phyloP scores from a whole-genome alignment of 2,888 invertebrate species.

The Melieria omissa region DNA sequence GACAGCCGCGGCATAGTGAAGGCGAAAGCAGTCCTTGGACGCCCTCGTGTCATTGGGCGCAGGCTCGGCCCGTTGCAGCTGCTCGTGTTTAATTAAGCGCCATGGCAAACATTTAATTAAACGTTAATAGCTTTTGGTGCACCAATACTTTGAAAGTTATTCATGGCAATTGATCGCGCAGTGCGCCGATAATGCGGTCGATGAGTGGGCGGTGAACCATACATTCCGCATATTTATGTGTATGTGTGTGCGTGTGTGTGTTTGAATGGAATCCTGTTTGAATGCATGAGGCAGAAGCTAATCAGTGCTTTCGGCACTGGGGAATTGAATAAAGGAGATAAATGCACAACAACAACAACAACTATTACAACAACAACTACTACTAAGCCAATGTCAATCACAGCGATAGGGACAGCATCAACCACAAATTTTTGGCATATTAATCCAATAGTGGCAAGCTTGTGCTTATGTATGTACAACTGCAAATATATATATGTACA shows the following conservation, averaged over 20 bases:
- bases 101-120: conserved; percentile 26
- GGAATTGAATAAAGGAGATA: no score
- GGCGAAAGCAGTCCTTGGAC: not conserved
- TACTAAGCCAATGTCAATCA: no score
- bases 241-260: not conserved
- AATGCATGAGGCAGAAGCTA: not conserved
- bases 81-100: conserved; percentile 21
- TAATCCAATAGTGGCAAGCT: no score
- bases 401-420: no score
- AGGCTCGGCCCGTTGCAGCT: not conserved
- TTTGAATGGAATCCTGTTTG: not conserved
- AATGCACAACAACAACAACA: no score
- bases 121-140: conserved; percentile 18
- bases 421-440: no score
- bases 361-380: no score
- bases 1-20: no score
- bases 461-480: no score
- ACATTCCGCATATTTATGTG: not conserved
- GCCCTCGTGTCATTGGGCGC: not conserved
- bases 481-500: no score
- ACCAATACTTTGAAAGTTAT: no score
- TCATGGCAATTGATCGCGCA: conserved; percentile 9
- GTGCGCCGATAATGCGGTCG: conserved; percentile 5
- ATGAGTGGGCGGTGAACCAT: not conserved
- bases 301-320: no score